Evolutionary conservation across 2,888 invertebrate genomes (phyloP).

Genomic region (Asteroscopus sphinx): DNA sequence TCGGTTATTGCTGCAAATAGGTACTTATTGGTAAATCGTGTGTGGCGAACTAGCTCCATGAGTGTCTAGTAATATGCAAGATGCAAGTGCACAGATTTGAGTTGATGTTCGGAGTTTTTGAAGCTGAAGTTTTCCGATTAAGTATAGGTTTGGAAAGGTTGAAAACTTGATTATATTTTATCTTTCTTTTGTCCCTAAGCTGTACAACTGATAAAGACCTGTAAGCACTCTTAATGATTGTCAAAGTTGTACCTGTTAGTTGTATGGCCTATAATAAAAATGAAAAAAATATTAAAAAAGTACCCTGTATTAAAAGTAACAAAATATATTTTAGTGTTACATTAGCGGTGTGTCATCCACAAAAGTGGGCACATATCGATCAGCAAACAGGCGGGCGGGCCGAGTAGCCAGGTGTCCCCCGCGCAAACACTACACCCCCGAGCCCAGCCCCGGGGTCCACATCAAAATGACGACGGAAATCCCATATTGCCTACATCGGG

Average conservation of each 20-base stretch:
- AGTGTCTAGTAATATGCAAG: slow-evolving; percentile 31
- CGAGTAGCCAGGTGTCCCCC: slow-evolving; percentile 85
- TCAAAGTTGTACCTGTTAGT: neutral
- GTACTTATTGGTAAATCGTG: slow-evolving; percentile 55
- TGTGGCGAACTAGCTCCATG: slow-evolving; percentile 32
- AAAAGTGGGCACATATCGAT: slow-evolving; percentile 76
- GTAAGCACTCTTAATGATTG: too few species aligned
- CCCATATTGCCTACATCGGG: slow-evolving; percentile 87
- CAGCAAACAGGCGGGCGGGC: slow-evolving; percentile 75
- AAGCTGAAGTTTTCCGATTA: neutral
- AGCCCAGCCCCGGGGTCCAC: slow-evolving; percentile 76
- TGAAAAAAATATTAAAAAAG: neutral
- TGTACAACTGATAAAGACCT: too few species aligned
- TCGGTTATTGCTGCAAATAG: slow-evolving; percentile 61
- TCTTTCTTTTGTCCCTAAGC: too few species aligned
- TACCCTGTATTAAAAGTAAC: slow-evolving; percentile 20
- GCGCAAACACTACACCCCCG: slow-evolving; percentile 75
- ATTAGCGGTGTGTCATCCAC: slow-evolving; percentile 60
- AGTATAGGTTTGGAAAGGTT: too few species aligned
- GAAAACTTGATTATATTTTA: too few species aligned
- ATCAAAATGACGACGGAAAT: slow-evolving; percentile 88
- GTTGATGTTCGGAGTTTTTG: neutral
- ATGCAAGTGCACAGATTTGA: slow-evolving; percentile 20
- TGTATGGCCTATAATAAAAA: neutral
- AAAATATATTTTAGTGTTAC: slow-evolving; percentile 58